Conservation (phyloP, 2,888 invertebrate genomes). For the Hetaerina titia region DNA sequence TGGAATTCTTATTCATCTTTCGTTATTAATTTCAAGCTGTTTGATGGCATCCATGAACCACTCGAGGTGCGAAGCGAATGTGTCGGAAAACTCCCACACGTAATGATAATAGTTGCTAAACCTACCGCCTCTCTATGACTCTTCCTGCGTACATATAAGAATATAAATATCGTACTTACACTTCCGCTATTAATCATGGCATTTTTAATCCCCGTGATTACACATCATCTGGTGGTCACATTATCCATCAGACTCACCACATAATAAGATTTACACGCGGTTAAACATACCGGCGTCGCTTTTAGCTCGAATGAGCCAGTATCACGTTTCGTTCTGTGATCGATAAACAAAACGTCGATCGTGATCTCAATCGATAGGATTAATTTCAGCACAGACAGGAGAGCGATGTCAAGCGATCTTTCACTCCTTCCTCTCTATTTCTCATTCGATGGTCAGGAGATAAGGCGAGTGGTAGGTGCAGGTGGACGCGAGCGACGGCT, state of each 20-base stretch:
- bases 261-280: constrained; percentile 38
- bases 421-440: constrained; percentile 15
- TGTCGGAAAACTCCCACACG: not conserved
- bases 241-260: constrained; percentile 18
- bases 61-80: no score
- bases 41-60: not conserved
- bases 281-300: not conserved
- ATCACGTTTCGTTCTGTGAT: constrained; percentile 34
- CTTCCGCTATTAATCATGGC: constrained; percentile 15
- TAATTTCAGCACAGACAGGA: constrained; percentile 44
- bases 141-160: not conserved
- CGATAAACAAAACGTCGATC: constrained; percentile 61
- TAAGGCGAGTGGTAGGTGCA: constrained; percentile 34
- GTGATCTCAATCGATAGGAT: constrained; percentile 52
- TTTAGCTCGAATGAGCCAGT: not conserved
- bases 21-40: not conserved
- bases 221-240: not conserved
- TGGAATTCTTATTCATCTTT: not conserved
- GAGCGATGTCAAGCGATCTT: constrained; percentile 34
- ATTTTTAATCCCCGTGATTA: not conserved
- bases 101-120: not conserved
- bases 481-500: constrained; percentile 28
- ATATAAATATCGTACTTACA: not conserved
- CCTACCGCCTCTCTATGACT: not conserved
- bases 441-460: constrained; percentile 39